Conservation (phyloP, 2,113 vertebrate genomes). For the Thoracochromis brauschi region DNA sequence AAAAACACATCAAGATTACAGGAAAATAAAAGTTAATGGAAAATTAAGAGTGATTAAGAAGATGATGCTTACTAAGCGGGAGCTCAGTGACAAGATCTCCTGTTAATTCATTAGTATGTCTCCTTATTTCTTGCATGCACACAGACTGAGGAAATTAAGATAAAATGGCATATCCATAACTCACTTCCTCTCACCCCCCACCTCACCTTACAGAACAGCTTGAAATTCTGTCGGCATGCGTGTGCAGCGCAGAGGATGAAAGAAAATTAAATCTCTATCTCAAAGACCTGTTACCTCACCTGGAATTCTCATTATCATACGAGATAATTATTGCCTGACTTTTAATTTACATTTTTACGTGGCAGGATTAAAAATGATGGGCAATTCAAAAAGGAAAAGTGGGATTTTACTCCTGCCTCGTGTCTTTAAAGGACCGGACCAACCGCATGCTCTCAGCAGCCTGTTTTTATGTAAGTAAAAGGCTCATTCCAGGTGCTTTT, state of each 20-base stretch:
- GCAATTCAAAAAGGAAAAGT: background rate
- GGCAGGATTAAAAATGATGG: background rate
- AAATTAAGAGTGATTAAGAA: background rate
- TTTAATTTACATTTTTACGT: conserved; percentile 44
- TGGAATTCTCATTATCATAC: conserved; percentile 30
- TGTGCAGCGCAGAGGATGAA: conserved; percentile 13
- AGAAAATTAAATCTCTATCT: conserved; percentile 43
- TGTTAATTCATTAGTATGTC: conserved; percentile 26
- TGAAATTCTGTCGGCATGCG: background rate
- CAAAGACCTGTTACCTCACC: conserved; percentile 7
- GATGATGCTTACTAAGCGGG: background rate
- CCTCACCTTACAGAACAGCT: background rate
- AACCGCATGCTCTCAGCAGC: background rate
- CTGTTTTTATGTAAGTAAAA: background rate
- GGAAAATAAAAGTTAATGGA: background rate
- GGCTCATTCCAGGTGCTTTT: background rate
- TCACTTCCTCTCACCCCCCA: conserved; percentile 1
- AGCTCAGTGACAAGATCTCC: background rate
- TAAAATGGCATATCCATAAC: conserved; percentile 48
- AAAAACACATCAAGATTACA: background rate
- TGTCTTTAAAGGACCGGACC: background rate
- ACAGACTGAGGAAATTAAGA: conserved; percentile 29
- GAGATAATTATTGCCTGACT: conserved; percentile 31
- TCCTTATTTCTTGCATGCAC: background rate
- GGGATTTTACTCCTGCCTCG: background rate